Conservation (phyloP, 1,140 invertebrate species). For the Macrocentrus cingulum region DNA sequence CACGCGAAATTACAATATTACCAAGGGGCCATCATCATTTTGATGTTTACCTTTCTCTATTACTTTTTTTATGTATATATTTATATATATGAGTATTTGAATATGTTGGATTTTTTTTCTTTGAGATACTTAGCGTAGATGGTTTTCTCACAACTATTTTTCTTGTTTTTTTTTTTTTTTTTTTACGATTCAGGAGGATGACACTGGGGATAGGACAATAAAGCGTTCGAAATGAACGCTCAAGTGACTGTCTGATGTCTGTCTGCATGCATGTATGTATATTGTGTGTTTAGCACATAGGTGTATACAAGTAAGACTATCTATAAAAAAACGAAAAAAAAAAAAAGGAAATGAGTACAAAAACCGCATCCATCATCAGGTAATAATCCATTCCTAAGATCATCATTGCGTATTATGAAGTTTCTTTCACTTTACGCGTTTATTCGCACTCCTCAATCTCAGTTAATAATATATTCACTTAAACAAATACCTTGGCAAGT, state of each 20-base stretch:
- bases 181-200: no score
- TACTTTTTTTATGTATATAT: neutral
- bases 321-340: conserved; percentile 42
- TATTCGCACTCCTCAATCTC: no score
- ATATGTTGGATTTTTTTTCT: conserved; percentile 22
- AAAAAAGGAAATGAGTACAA: conserved; percentile 48
- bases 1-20: conserved; percentile 27
- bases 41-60: conserved; percentile 1
- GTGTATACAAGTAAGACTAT: conserved; percentile 52
- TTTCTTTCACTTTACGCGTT: conserved; percentile 70
- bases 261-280: neutral
- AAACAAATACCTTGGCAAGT: conserved; percentile 95
- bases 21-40: neutral
- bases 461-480: no score
- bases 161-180: no score
- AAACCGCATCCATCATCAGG: conserved; percentile 41
- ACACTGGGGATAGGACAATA: conserved; percentile 4
- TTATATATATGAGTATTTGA: conserved; percentile 31
- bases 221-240: conserved; percentile 23
- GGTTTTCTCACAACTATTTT: conserved; percentile 2
- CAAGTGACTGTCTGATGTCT: conserved; percentile 14
- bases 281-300: conserved; percentile 35
- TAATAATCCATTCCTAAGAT: conserved; percentile 14
- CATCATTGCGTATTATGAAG: conserved; percentile 86
- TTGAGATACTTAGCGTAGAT: conserved; percentile 6